A percentile compares a stretch with the other conserved stretches of the same genome.
Conservation (phyloP, 2,888 invertebrate genomes). For the Myopa tessellatipennis region DNA sequence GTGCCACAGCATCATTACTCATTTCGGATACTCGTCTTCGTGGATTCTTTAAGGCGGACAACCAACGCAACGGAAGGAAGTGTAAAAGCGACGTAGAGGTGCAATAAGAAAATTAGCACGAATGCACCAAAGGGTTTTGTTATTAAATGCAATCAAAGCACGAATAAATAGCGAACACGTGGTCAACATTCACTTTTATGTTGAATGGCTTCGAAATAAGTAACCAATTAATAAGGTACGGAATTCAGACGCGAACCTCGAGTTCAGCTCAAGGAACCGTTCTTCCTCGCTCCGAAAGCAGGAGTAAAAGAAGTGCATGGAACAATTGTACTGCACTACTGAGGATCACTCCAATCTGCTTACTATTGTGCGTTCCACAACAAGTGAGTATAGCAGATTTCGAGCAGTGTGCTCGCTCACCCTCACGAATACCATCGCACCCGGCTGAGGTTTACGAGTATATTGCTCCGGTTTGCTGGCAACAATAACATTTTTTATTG, state of each 20-base stretch:
- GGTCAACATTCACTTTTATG: conserved; percentile 61
- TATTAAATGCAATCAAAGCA: conserved; percentile 18
- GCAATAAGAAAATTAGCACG: neutral
- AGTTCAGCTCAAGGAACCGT: neutral
- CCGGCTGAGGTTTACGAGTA: neutral
- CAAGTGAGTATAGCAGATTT: neutral
- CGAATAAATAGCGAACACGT: conserved; percentile 51
- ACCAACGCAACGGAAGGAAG: conserved; percentile 28
- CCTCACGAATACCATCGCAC: neutral
- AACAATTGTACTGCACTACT: conserved; percentile 24
- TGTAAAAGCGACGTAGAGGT: conserved; percentile 48
- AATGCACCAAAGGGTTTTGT: neutral
- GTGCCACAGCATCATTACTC: conserved; percentile 32
- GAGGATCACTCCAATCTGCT: conserved; percentile 28
- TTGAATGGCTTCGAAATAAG: conserved; percentile 24
- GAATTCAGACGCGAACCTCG: neutral
- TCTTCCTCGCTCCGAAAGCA: too few relatives aligned
- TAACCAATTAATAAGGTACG: conserved; percentile 22
- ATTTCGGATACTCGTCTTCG: conserved; percentile 3
- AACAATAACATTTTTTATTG: conserved; percentile 24
- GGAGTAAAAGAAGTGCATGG: neutral
- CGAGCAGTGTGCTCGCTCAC: neutral
- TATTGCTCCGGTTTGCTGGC: neutral
- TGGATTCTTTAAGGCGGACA: neutral
- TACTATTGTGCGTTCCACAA: conserved; percentile 10